These are phyloP conservation scores for Brachyptera putata DNA, from an alignment of 2,888 invertebrate species.

Conservation along the genomic window DNA sequence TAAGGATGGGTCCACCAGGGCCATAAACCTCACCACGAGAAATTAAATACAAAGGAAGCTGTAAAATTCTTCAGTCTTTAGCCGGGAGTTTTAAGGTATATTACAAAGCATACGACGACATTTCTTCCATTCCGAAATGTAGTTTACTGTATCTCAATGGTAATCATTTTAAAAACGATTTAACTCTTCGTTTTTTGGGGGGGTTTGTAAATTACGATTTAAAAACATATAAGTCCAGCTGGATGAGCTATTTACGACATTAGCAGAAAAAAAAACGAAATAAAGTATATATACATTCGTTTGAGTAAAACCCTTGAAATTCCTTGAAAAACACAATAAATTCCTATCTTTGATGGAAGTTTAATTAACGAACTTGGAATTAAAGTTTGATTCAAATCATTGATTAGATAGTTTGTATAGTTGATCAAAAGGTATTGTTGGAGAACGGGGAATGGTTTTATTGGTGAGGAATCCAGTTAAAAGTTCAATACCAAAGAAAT, in stretches of 20 bases:
- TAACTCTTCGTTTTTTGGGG: too few relatives aligned
- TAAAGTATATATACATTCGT: too few relatives aligned
- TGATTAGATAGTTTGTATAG: too few relatives aligned
- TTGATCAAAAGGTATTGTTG: too few relatives aligned
- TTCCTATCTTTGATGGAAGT: too few relatives aligned
- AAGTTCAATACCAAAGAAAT: too few relatives aligned
- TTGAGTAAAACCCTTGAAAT: neutral
- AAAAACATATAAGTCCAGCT: neutral
- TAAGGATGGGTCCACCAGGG: neutral
- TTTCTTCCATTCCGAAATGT: conserved; percentile 12
- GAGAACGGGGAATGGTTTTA: too few relatives aligned
- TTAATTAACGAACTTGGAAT: neutral
- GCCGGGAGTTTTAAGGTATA: neutral
- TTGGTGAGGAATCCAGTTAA: too few relatives aligned
- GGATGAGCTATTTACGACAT: neutral
- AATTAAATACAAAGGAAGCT: neutral
- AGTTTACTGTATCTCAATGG: neutral
- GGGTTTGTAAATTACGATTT: conserved; percentile 9
- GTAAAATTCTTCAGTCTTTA: neutral
- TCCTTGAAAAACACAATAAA: neutral
- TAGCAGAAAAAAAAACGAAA: too few relatives aligned
- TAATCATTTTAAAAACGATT: neutral
- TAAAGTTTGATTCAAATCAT: too few relatives aligned
- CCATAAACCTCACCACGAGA: conserved; percentile 11
- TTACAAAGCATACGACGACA: conserved; percentile 9